Evolutionary conservation across 30 jellyfish, hydroid and myxozoan genomes (phyloP).

Genomic region (Sanderia malayensis): DNA sequence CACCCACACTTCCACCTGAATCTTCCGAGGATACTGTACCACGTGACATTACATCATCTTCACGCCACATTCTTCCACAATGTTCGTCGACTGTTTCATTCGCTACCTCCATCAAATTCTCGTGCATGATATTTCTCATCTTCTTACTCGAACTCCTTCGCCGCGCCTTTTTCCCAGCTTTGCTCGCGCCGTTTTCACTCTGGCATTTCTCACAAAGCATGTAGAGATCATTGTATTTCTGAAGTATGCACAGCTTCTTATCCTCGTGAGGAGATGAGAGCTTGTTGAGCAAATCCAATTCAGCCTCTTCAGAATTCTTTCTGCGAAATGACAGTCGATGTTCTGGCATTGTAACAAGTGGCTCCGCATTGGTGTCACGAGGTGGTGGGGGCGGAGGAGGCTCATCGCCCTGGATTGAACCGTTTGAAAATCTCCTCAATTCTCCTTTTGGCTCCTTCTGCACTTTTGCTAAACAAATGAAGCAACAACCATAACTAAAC

Average conservation of each 20-base stretch:
- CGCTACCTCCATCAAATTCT: neutral
- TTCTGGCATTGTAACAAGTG: slow-evolving; percentile 11
- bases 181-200: neutral
- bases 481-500: no score
- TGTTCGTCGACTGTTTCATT: neutral
- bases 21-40: neutral
- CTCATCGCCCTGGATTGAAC: neutral
- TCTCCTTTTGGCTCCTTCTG: slow-evolving; percentile 6
- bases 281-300: neutral
- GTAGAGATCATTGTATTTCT: slow-evolving; percentile 28
- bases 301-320: slow-evolving; percentile 19
- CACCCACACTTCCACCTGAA: neutral
- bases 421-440: neutral
- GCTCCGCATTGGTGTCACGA: slow-evolving; percentile 15
- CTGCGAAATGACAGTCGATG: slow-evolving; percentile 7
- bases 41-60: neutral
- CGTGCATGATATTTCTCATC: neutral
- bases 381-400: slow-evolving; percentile 5
- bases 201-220: slow-evolving; percentile 31
- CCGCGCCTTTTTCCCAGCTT: neutral
- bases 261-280: neutral
- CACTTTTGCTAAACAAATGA: no score
- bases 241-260: slow-evolving; percentile 9
- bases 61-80: neutral
- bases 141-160: slow-evolving; percentile 2